These are phyloP conservation scores for Merops nubicus DNA, from an alignment of 2,113 vertebrate species.

Conservation along the genomic window DNA sequence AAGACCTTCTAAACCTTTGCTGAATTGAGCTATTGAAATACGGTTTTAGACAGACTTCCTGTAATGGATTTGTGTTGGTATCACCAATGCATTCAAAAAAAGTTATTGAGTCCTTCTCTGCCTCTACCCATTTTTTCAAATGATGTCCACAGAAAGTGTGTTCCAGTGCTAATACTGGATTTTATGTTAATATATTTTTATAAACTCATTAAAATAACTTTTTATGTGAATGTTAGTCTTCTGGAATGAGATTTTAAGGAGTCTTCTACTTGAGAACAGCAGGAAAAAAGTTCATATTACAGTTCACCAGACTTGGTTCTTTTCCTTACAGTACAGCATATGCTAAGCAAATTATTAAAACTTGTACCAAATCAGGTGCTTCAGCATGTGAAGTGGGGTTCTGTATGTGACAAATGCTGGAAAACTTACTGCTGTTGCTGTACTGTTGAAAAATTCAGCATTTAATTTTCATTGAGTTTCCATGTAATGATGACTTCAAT, in stretches of 20 bases:
- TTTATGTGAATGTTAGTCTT: background rate
- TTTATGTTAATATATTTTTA: background rate
- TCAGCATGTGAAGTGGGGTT: background rate
- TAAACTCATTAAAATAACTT: background rate
- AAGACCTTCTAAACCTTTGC: slow-evolving; percentile 7
- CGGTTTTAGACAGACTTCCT: background rate
- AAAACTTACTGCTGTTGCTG: background rate
- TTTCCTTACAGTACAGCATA: background rate
- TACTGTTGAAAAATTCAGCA: slow-evolving; percentile 23
- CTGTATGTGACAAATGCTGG: background rate
- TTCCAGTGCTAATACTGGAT: background rate
- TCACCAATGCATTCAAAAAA: background rate
- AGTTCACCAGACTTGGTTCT: background rate
- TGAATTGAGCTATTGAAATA: background rate
- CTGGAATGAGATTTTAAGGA: background rate
- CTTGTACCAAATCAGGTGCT: background rate
- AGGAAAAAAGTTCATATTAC: background rate
- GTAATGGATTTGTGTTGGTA: background rate
- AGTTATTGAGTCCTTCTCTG: too few species aligned
- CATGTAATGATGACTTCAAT: slow-evolving; percentile 44
- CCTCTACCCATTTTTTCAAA: background rate
- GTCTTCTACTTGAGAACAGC: background rate
- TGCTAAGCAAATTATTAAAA: background rate
- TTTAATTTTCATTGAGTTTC: slow-evolving; percentile 29
- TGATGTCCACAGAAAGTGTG: background rate